Percentiles rank a stretch among this genome's conserved stretches.
Conservation (phyloP, 2,113 vertebrate genomes). For the Pipa parva region DNA sequence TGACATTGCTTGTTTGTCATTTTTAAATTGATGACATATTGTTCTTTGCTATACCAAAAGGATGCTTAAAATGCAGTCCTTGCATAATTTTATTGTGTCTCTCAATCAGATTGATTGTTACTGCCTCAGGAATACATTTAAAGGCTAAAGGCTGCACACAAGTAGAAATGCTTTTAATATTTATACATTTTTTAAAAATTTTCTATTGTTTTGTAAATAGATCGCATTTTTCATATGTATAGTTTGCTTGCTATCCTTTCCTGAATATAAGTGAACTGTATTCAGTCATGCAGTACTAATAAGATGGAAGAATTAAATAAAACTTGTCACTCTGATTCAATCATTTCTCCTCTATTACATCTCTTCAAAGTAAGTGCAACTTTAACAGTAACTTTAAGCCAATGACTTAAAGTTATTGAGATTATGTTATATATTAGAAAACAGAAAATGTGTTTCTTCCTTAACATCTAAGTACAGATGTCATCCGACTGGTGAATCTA, state of each 20-base stretch:
- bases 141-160: not conserved
- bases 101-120: constrained; percentile 26
- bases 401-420: too few relatives aligned
- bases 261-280: not conserved
- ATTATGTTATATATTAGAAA: too few relatives aligned
- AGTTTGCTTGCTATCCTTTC: not conserved
- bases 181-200: constrained; percentile 8
- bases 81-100: constrained; percentile 27
- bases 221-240: not conserved
- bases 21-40: constrained; percentile 28
- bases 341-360: too few relatives aligned
- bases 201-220: not conserved
- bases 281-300: constrained; percentile 9
- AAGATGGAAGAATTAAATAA: constrained; percentile 4
- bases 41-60: constrained; percentile 23
- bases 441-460: too few relatives aligned
- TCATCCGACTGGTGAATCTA: too few relatives aligned
- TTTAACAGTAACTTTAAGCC: too few relatives aligned
- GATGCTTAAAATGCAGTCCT: constrained; percentile 8
- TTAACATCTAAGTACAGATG: too few relatives aligned
- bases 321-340: too few relatives aligned
- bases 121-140: constrained; percentile 14
- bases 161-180: constrained; percentile 2
- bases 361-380: too few relatives aligned
- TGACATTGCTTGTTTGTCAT: constrained; percentile 33